Percentiles rank a stretch among this genome's conserved stretches.
Evolutionary conservation across 2,888 invertebrate genomes (phyloP).

Genomic region (Lochmaea crataegi): DNA sequence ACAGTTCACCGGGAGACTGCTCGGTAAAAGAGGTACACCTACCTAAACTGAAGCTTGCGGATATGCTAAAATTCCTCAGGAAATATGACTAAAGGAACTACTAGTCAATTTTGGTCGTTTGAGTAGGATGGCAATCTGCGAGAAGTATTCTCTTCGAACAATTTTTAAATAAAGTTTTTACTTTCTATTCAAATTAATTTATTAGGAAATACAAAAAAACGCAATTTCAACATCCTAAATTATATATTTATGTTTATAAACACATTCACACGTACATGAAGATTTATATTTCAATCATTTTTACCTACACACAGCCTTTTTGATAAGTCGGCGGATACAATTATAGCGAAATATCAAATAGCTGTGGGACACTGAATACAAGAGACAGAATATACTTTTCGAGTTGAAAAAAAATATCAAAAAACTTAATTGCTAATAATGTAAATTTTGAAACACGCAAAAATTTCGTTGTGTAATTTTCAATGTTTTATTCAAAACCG

Average conservation of each 20-base stretch:
- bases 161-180: too few relatives aligned
- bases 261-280: constrained; percentile 66
- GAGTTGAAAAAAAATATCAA: constrained; percentile 50
- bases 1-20: too few relatives aligned
- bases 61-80: too few relatives aligned
- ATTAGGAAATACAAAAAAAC: constrained; percentile 15
- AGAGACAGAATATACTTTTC: constrained; percentile 55
- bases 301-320: constrained; percentile 62
- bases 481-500: constrained; percentile 48
- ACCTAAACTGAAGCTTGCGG: too few relatives aligned
- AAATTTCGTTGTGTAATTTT: constrained; percentile 62
- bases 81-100: too few relatives aligned
- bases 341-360: constrained; percentile 61
- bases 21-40: too few relatives aligned
- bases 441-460: constrained; percentile 47
- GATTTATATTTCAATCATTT: constrained; percentile 53
- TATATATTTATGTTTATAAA: constrained; percentile 63
- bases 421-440: constrained; percentile 39
- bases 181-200: neutral
- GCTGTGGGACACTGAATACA: constrained; percentile 49
- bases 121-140: too few relatives aligned
- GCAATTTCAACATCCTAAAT: constrained; percentile 60
- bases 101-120: too few relatives aligned
- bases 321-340: constrained; percentile 60
- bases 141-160: too few relatives aligned